A percentile compares a stretch with the other conserved stretches of the same genome.
Evolutionary conservation across 2,888 invertebrate genomes (phyloP).

Genomic region (Eulithis prunata): DNA sequence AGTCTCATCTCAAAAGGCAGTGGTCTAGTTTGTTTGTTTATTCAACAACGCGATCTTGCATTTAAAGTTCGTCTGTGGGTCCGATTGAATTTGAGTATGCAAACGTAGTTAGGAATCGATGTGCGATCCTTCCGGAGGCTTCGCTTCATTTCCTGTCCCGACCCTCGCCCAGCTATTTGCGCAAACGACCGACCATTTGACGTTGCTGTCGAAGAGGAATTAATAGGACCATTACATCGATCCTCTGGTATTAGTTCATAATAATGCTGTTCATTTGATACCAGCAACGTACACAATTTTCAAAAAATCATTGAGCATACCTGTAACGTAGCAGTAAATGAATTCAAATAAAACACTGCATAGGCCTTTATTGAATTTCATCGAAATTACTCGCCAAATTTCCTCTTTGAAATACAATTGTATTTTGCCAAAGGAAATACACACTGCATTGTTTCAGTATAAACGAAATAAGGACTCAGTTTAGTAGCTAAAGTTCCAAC

Average conservation of each 20-base stretch:
- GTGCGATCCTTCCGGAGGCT: conserved; percentile 45
- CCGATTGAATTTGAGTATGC: conserved; percentile 26
- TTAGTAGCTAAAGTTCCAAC: background rate
- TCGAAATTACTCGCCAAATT: background rate
- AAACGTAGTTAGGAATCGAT: conserved; percentile 31
- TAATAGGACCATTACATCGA: conserved; percentile 21
- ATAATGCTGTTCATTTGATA: background rate
- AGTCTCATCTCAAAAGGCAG: too few relatives aligned
- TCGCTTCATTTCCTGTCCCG: conserved; percentile 57
- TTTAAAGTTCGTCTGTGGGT: background rate
- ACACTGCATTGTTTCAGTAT: too few relatives aligned
- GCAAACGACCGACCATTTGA: conserved; percentile 30
- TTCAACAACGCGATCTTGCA: background rate
- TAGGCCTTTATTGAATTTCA: too few relatives aligned
- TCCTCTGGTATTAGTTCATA: conserved; percentile 21
- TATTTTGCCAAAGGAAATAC: too few relatives aligned
- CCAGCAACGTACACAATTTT: background rate
- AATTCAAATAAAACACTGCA: too few relatives aligned
- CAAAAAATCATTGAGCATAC: too few relatives aligned
- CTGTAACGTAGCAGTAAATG: too few relatives aligned
- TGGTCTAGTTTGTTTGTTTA: conserved; percentile 1
- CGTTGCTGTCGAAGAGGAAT: conserved; percentile 25
- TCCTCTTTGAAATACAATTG: background rate
- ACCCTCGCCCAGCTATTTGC: conserved; percentile 29
- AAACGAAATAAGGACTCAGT: background rate